Base-by-base conservation (phyloP, 2,888 invertebrate species). In the Noctua comes region DNA sequence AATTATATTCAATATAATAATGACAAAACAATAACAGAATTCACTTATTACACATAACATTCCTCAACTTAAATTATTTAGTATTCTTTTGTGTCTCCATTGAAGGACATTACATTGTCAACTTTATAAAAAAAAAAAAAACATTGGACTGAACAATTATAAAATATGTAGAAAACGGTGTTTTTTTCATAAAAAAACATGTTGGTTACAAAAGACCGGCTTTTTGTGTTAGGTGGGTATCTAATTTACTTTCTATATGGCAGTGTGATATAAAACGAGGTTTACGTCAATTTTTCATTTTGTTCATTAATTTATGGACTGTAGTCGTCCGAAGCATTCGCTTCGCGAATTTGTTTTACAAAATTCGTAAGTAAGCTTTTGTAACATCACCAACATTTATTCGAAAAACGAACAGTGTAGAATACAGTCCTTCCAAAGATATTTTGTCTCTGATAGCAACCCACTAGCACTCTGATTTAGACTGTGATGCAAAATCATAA, bases 1-100 rank as follows among this genome's bases (percentile, higher is more conserved):
- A n/a, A n/a, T n/a, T n/a, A 68, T 82, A 82, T 62, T 82, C 7
- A 82, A 66, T 80, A 85, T 68, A 85, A 68, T 71, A 73, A 73
- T 66, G 66, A 83, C 40, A 79, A 64, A 65, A 64, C 6, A 62
- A 59, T 54, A 80, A 70, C 40, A 13, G 62, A 36, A 66, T 62
- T 40, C 6, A 31, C 31, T 70, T 59, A 68, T 68, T 54, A 18
- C 21, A 18, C 68, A 62, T 51, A 40, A 0, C 46, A 51, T 81
- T 84, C 31, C 68, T 71, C 0, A 71, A 24, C 4, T 48, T 81
- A 51, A 46, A 59, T 48, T 46, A 13, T 31, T 51, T 21, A 43
- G 0, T 27, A 36, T 21, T 51, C 18, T 24, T 62, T 36, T 54
- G 48, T 51, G 48, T 51, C 13, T 57, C 10, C 36, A 18, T 27